Conservation (phyloP, 2,113 vertebrate species). For the Varanus komodoensis region DNA sequence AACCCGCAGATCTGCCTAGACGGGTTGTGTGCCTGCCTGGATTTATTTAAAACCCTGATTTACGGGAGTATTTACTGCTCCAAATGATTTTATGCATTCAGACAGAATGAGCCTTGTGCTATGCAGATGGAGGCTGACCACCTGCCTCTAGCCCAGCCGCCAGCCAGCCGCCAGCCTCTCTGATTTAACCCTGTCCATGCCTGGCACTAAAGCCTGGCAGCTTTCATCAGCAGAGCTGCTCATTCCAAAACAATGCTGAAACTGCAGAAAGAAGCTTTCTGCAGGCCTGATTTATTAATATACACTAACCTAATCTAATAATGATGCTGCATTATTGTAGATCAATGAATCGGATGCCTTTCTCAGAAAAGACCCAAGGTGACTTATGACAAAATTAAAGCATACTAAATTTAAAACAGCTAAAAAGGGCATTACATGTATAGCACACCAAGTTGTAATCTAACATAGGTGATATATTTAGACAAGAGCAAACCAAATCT, state of each 20-base stretch:
- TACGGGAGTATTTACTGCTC: conserved; percentile 9
- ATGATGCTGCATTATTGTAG: too few relatives aligned
- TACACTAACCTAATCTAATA: neutral
- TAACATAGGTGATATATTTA: neutral
- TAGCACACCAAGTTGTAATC: neutral
- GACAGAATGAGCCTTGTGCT: conserved; percentile 25
- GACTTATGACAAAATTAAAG: too few relatives aligned
- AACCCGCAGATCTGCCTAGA: neutral
- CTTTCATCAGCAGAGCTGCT: neutral
- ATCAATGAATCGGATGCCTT: too few relatives aligned
- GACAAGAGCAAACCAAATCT: neutral
- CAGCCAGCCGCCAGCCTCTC: neutral
- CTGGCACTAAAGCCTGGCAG: neutral
- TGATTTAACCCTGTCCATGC: conserved; percentile 7
- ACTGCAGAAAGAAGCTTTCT: neutral
- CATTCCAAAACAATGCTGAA: neutral
- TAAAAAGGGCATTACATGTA: too few relatives aligned
- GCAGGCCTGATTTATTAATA: neutral
- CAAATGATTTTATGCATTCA: conserved; percentile 17
- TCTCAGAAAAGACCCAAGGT: too few relatives aligned
- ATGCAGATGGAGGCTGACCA: conserved; percentile 31
- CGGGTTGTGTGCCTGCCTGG: neutral
- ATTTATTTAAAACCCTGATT: conserved; percentile 32
- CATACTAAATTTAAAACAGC: too few relatives aligned
- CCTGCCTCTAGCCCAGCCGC: conserved; percentile 2